Evolutionary conservation across 2,113 vertebrate genomes (phyloP).

Genomic region (Urocynchramus pylzowi): DNA sequence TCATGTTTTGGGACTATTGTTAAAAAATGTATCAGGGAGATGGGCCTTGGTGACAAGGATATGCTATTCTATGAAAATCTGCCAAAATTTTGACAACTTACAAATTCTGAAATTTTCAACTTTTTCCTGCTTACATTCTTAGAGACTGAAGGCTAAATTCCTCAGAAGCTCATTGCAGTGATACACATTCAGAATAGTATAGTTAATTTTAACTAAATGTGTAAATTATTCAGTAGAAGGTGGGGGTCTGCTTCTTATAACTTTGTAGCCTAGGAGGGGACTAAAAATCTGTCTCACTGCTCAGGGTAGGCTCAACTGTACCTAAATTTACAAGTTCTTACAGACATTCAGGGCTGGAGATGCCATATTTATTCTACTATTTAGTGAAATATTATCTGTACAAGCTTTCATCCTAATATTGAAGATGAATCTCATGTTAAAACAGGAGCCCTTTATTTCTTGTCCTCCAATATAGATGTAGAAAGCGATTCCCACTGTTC

Average conservation of each 20-base stretch:
- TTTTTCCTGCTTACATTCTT: constrained; percentile 21
- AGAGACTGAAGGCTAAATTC: not conserved
- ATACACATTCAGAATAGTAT: not conserved
- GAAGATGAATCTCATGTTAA: not conserved
- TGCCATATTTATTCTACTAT: not conserved
- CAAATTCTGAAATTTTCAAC: not conserved
- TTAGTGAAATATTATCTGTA: not conserved
- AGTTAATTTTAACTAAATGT: constrained; percentile 30
- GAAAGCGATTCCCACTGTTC: not conserved
- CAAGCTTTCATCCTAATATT: not conserved
- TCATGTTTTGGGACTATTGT: not conserved
- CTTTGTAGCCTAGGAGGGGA: not conserved
- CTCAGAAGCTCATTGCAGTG: not conserved
- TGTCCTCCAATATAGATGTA: not conserved
- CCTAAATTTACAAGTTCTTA: not conserved
- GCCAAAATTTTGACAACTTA: constrained; percentile 14
- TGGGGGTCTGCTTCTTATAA: not conserved
- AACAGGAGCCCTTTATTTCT: not conserved
- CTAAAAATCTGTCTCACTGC: not conserved
- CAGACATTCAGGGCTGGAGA: not conserved
- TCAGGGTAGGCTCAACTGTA: not conserved
- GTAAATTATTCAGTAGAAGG: not conserved
- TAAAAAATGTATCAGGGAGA: constrained; percentile 5
- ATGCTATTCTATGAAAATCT: constrained; percentile 9
- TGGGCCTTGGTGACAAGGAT: not conserved